Base-by-base conservation (phyloP, 2,888 invertebrate genomes). In the Dioctria linearis region DNA sequence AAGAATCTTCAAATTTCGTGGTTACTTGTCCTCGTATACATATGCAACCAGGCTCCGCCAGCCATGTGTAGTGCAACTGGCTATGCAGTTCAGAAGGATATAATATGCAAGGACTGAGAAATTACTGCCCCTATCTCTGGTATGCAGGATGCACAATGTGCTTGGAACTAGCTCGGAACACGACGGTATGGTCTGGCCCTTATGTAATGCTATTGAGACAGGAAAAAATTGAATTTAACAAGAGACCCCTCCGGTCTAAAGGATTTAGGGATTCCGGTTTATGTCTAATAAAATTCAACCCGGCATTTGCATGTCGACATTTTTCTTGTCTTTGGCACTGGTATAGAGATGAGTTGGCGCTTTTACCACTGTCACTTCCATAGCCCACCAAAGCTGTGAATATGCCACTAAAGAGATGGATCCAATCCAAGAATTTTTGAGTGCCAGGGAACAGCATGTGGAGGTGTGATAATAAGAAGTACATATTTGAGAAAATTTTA, bases 171-270 rank as follows among this genome's bases (percentile, higher is more conserved):
- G 76, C 63, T 63, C 46, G 43, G 37, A n/a, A 76, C 13, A 4
- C 46, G 46, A 46, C 46, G 49, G 63, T 46, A 63, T 61, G 13
- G 43, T 49, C n/a, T 43, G 5, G 66, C 25, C 49, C 59, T 76
- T 76, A 76, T 46, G 76, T 63, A 76, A 76, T 76, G 63, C 76
- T 46, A 63, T 76, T 63, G 63, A 76, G 63, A 63, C 76, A 76
- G 63, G 49, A 76, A 76, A 76, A 76, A 76, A 76, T 76, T 76
- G 76, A 76, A 76, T 76, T 76, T 76, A 76, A 76, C 76, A 76
- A 76, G 76, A 63, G 42, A 61, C 73, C 25, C 25, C 25, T 25
- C 61, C 61, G 46, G 76, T 63, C 76, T 76, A 63, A 76, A 39
- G 76, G 76, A 76, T 63, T 76, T 63, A 63, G 76, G 63, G 76